These are phyloP conservation scores for Drosophila ambigua DNA, from an alignment of 1,140 invertebrate species.

Conservation along the genomic window DNA sequence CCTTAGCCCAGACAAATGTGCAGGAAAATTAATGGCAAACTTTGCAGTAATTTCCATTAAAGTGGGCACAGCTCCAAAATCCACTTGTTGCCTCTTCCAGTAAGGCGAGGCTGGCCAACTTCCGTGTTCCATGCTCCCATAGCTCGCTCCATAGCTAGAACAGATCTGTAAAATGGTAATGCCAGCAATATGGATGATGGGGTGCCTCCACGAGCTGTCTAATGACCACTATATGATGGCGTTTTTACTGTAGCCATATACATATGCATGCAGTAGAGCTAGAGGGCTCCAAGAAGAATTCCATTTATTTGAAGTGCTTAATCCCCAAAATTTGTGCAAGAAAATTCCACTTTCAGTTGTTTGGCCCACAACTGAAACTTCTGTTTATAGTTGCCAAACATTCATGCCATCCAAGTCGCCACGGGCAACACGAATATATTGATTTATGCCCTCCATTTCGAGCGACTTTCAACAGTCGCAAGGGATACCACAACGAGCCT, in stretches of 20 bases:
- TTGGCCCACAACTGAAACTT: too few relatives aligned
- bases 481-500: background rate
- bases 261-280: too few relatives aligned
- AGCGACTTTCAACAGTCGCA: conserved; percentile 3
- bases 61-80: conserved; percentile 64
- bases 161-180: conserved; percentile 44
- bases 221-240: conserved; percentile 39
- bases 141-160: conserved; percentile 2
- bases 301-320: too few relatives aligned
- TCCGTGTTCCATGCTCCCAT: conserved; percentile 51
- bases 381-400: too few relatives aligned
- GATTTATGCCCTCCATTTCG: conserved; percentile 16
- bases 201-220: conserved; percentile 33
- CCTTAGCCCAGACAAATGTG: conserved; percentile 30
- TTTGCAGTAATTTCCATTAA: conserved; percentile 71
- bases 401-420: conserved; percentile 9
- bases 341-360: too few relatives aligned
- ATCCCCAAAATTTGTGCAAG: too few relatives aligned
- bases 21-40: conserved; percentile 45
- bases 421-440: conserved; percentile 30
- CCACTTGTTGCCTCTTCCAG: conserved; percentile 64
- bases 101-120: conserved; percentile 46
- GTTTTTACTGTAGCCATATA: conserved; percentile 5
- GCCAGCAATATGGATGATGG: conserved; percentile 35
- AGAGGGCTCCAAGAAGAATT: too few relatives aligned